Evolutionary conservation across 2,113 vertebrate species (phyloP), one percentile per base, ranked within the genome.

Genomic region (Carollia perspicillata): DNA sequence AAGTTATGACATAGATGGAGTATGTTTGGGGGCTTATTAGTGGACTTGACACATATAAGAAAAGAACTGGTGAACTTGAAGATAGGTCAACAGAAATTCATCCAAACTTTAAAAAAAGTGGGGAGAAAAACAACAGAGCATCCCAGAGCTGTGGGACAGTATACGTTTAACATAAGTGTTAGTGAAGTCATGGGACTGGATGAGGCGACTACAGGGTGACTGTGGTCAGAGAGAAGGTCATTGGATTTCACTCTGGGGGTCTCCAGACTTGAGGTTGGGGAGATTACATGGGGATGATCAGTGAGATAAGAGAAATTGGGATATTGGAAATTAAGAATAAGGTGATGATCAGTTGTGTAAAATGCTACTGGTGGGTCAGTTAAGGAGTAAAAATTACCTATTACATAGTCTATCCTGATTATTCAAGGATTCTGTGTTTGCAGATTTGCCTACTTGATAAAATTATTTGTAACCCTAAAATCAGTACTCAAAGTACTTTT

Each of bases 391-490:
- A 81, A 83, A 30, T 33, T 74, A 84, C 51, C n/a, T 33, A 8
- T 44, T 69, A 44, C 40, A 42, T 26, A 74, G 65, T 72, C 0
- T 4, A 72, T 37, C n/a, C 69, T 72, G 28, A 53, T 75, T 84
- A 75, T 77, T 77, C 58, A 66, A 92, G 80, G 69, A 66, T 84
- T 84, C 69, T 92, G n/a, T 84, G 42, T 84, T 75, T 92, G 28
- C 55, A 66, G 3, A 65, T 84, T 75, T 17, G 11, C 68, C 55
- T n/a, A 84, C n/a, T 75, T 92, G 28, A 40, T 42, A 84, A 65
- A 92, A 84, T 84, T 65, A 51, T 75, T 40, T 65, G 18, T 84
- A 65, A 66, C 28, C 80, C 35, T 47, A 12, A 42, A 84, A 66
- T 77, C 20, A 44, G 2, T 65, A 37, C 10, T 40, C 49, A 87